phyloP scores from a whole-genome alignment of 2,797 vertebrate species.

The Cottoperca gobio region DNA sequence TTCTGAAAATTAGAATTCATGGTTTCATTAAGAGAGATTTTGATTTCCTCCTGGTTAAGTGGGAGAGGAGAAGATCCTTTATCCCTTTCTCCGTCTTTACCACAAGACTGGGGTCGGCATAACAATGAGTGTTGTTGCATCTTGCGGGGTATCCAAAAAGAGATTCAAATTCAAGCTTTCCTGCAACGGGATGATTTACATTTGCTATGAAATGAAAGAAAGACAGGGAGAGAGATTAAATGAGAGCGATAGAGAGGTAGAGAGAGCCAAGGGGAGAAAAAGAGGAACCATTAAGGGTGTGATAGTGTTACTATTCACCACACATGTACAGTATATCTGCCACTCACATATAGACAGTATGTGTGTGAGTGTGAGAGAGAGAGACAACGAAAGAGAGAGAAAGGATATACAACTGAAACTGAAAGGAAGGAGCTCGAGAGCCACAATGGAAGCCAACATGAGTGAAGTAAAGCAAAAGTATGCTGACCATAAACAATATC shows the following conservation, averaged over 20 bases:
- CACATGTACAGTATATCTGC: slow-evolving; percentile 4
- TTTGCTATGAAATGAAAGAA: slow-evolving; percentile 41
- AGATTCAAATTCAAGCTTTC: slow-evolving; percentile 52
- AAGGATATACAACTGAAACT: slow-evolving; percentile 6
- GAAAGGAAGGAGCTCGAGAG: neutral
- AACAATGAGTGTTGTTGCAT: slow-evolving; percentile 51
- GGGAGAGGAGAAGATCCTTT: slow-evolving; percentile 15
- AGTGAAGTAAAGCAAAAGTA: neutral
- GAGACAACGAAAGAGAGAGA: neutral
- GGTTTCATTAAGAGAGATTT: slow-evolving; percentile 35
- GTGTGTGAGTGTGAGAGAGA: neutral
- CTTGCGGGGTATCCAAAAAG: slow-evolving; percentile 40
- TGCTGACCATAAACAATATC: neutral
- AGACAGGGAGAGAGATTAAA: slow-evolving; percentile 3
- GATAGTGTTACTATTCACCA: slow-evolving; percentile 9
- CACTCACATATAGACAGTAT: neutral
- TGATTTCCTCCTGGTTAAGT: slow-evolving; percentile 45
- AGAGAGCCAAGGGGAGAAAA: neutral
- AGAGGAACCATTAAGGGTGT: slow-evolving; percentile 19
- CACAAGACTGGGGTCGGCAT: slow-evolving; percentile 32
- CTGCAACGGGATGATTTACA: slow-evolving; percentile 32
- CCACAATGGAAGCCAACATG: neutral
- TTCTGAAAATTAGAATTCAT: slow-evolving; percentile 36
- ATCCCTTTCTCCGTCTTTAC: slow-evolving; percentile 20
- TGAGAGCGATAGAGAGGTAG: neutral